These are phyloP conservation scores for Phytoseiulus persimilis DNA, from an alignment of 2,888 invertebrate genomes.

Conservation along the genomic window DNA sequence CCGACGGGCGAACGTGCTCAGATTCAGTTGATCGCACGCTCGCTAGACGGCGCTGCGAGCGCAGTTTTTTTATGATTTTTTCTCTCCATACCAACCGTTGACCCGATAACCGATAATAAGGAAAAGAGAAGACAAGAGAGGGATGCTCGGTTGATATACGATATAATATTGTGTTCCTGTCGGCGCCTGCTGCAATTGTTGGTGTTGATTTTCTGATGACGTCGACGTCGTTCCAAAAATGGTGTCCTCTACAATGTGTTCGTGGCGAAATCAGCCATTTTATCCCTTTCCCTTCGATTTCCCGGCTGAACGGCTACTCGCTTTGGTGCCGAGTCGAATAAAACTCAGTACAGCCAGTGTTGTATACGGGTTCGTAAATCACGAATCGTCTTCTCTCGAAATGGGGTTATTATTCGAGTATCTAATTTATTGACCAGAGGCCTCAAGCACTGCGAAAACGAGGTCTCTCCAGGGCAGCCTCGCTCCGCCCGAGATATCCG, in stretches of 20 bases:
- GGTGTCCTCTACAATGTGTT: background rate
- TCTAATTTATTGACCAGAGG: no score
- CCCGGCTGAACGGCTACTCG: background rate
- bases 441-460: no score
- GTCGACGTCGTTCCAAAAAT: background rate
- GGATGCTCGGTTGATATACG: background rate
- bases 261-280: background rate
- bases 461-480: no score
- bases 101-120: constrained; percentile 5
- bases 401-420: no score
- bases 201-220: background rate
- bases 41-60: background rate
- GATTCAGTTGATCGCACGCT: background rate
- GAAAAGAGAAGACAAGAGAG: background rate
- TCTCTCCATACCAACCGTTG: background rate
- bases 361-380: no score
- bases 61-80: background rate
- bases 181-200: background rate
- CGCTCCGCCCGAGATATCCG: no score
- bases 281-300: background rate
- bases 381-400: no score
- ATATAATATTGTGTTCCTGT: background rate
- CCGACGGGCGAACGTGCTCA: background rate
- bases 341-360: background rate
- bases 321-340: background rate